Evolutionary conservation across 2,113 vertebrate genomes (phyloP), one percentile per base, ranked within the genome.

Genomic region (Tonatia bakeri): DNA sequence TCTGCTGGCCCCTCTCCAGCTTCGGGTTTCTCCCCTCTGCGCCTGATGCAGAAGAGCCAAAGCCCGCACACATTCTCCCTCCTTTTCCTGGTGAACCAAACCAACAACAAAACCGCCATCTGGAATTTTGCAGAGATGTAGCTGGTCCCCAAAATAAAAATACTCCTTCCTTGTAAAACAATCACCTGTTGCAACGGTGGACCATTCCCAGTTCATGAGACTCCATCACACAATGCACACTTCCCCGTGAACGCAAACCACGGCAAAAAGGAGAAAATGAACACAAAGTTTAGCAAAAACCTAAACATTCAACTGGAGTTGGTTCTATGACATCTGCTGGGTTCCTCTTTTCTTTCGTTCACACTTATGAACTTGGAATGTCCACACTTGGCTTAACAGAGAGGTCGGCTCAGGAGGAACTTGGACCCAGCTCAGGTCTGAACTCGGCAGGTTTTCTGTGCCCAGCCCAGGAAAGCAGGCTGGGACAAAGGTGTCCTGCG

Each of bases 221-320:
- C 54, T 92, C 89, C 72, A 72, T 64, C 65, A 38, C 1, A 15
- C 50, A 61, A 79, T 4, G 19, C 28, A 65, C 59, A 59, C 76
- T n/a, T 67, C 87, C 90, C 83, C 79, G 50, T 64, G 15, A 82
- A 97, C n/a, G 56, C 81, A 95, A 94, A 97, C 72, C 94, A 97
- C 94, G 95, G 94, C 88, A 96, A 94, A 97, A 95, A 45, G 50
- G 80, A 73, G 43, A 80, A 95, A 90, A 92, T n/a, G 47, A 96
- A 95, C 67, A 70, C 81, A 50, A 90, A 96, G 83, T 85, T 91
- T 95, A 94, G 94, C 86, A 43, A 94, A 96, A 92, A 97, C 61
- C 97, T 96, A 89, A 96, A 97, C 95, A 97, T 97, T 96, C 95
- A 96, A 83, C 85, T 72, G 94, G 95, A 96, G 93, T 97, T 54